Conservation (phyloP, 2,113 vertebrate species). For the Rissa tridactyla region DNA sequence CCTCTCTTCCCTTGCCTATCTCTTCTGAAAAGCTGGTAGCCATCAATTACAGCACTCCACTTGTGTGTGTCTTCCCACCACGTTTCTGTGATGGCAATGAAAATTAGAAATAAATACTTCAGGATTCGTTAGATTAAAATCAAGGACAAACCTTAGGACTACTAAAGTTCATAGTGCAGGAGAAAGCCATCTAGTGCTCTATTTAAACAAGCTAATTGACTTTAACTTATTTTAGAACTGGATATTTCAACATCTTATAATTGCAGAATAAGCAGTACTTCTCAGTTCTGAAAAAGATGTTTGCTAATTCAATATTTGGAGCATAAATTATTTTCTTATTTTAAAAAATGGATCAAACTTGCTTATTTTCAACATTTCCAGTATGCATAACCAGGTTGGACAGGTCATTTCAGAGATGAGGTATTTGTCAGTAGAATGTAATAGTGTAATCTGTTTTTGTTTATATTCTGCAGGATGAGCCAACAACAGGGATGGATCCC, state of each 20-base stretch:
- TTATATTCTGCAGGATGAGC: slow-evolving; percentile 85
- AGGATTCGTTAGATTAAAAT: not conserved
- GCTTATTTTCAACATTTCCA: not conserved
- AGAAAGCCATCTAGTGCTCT: not conserved
- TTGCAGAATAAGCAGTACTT: not conserved
- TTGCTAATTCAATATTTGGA: not conserved
- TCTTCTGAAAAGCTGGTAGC: too few relatives aligned
- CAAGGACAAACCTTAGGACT: not conserved
- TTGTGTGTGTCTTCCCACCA: too few relatives aligned
- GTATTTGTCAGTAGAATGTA: not conserved
- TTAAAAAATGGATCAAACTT: not conserved
- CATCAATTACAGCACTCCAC: too few relatives aligned
- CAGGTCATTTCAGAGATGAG: not conserved
- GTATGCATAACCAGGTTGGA: not conserved
- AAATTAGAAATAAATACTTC: not conserved
- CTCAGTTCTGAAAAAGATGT: not conserved
- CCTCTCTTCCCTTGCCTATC: too few relatives aligned
- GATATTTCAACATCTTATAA: not conserved
- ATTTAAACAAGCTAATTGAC: not conserved
- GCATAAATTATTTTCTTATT: not conserved
- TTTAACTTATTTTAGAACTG: not conserved
- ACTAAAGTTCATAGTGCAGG: not conserved
- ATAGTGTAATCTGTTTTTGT: not conserved
- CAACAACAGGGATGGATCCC: slow-evolving; percentile 98
- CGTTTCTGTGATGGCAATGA: not conserved